A percentile compares a stretch with the other conserved stretches of the same genome.
These are phyloP conservation scores for Ophion obscuratus DNA, from an alignment of 2,888 invertebrate species.

Conservation along the genomic window DNA sequence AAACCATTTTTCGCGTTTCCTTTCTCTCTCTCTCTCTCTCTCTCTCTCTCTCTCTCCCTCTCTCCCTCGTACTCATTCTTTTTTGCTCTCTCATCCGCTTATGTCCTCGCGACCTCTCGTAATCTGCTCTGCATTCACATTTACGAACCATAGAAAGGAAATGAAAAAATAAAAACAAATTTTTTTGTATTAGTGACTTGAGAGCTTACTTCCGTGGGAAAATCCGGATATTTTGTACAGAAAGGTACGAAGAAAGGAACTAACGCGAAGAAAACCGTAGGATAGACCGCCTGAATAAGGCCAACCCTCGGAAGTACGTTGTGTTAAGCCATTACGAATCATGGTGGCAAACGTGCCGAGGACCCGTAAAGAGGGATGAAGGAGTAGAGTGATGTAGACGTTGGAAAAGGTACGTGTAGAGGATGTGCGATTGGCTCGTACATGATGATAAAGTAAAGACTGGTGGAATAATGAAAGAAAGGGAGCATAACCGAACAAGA, in stretches of 20 bases:
- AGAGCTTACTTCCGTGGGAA: neutral
- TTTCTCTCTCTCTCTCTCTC: conserved; percentile 2
- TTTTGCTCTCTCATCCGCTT: conserved; percentile 47
- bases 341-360: conserved; percentile 1
- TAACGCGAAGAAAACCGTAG: neutral
- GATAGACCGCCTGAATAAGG: neutral
- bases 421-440: conserved; percentile 16
- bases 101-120: conserved; percentile 44
- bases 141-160: conserved; percentile 32
- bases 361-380: conserved; percentile 35
- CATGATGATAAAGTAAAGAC: conserved; percentile 31
- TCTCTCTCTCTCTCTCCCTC: conserved; percentile 8
- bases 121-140: conserved; percentile 43
- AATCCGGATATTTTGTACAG: neutral
- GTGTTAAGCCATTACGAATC: conserved; percentile 1
- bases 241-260: conserved; percentile 12
- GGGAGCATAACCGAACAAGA: conserved; percentile 21
- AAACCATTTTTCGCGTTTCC: conserved; percentile 39
- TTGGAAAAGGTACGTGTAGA: conserved; percentile 23
- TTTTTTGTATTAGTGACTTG: conserved; percentile 39
- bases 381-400: conserved; percentile 25
- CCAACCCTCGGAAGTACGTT: neutral
- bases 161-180: conserved; percentile 27
- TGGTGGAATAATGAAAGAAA: conserved; percentile 33
- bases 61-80: conserved; percentile 2